These are phyloP conservation scores for Chironomus tentans DNA, from an alignment of 2,888 invertebrate genomes.

Conservation along the genomic window DNA sequence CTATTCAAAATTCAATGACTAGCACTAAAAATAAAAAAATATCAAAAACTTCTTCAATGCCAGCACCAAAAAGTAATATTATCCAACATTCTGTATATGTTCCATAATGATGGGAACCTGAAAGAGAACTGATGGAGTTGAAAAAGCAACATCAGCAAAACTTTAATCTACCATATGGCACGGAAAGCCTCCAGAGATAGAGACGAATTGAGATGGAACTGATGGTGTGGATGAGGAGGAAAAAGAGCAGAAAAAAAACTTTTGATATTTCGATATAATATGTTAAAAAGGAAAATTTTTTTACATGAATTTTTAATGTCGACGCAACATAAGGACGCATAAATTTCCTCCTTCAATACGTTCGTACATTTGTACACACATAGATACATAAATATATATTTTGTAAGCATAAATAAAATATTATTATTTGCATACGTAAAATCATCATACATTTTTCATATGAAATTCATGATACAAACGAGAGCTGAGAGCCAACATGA, in stretches of 20 bases:
- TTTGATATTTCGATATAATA: background rate
- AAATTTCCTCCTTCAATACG: background rate
- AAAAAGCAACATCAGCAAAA: background rate
- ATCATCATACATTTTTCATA: slow-evolving; percentile 13
- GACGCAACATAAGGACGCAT: background rate
- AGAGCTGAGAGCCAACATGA: slow-evolving; percentile 6
- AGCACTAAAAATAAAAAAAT: no score
- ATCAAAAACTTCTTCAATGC: no score
- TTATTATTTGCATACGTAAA: slow-evolving; percentile 23
- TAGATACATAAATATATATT: no score
- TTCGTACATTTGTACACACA: background rate
- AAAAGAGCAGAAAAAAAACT: background rate
- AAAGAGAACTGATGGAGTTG: background rate
- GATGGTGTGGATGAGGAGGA: background rate
- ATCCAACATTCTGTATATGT: no score
- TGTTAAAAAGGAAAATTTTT: background rate
- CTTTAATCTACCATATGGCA: slow-evolving; percentile 3
- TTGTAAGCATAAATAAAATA: slow-evolving; percentile 8
- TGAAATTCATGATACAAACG: slow-evolving; percentile 24
- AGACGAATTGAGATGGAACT: background rate
- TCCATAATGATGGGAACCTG: no score
- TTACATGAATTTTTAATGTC: slow-evolving; percentile 9
- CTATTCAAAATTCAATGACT: no score
- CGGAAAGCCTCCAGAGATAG: background rate
- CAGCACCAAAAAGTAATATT: no score